Evolutionary conservation across 2,113 vertebrate genomes (phyloP).

Genomic region (Chroicocephalus ridibundus): DNA sequence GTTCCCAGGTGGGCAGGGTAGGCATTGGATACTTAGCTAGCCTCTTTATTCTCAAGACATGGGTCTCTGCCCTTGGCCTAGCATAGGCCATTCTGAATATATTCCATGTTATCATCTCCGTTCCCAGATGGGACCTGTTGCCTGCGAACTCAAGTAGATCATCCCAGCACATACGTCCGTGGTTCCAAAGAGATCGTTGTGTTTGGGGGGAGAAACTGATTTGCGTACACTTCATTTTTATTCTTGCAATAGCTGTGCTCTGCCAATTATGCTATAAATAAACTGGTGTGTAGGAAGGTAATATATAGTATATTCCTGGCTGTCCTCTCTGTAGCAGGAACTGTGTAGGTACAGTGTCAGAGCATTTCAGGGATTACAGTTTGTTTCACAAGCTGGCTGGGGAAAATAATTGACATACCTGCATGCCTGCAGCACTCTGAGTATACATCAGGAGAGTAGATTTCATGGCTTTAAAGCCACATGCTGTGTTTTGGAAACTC

Average conservation of each 20-base stretch:
- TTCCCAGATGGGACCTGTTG: background rate
- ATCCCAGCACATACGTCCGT: background rate
- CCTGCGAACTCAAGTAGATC: background rate
- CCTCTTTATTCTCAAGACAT: background rate
- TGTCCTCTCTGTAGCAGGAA: background rate
- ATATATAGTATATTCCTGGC: background rate
- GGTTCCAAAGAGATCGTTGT: background rate
- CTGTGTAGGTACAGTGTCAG: background rate
- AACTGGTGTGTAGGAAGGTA: background rate
- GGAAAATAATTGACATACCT: background rate
- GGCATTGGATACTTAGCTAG: background rate
- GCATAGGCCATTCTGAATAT: background rate
- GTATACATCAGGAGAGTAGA: background rate
- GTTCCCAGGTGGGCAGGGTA: background rate
- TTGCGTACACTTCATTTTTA: background rate
- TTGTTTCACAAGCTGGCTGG: background rate
- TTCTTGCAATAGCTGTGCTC: background rate
- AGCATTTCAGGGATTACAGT: background rate
- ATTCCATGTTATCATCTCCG: background rate
- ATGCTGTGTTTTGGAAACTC: background rate
- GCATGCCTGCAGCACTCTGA: background rate
- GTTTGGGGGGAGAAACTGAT: background rate
- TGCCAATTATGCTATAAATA: slow-evolving; percentile 8
- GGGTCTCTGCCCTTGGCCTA: background rate
- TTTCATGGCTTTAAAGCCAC: background rate